These are phyloP conservation scores for Tiliqua scincoides DNA, from an alignment of 2,113 vertebrate species.

Conservation along the genomic window DNA sequence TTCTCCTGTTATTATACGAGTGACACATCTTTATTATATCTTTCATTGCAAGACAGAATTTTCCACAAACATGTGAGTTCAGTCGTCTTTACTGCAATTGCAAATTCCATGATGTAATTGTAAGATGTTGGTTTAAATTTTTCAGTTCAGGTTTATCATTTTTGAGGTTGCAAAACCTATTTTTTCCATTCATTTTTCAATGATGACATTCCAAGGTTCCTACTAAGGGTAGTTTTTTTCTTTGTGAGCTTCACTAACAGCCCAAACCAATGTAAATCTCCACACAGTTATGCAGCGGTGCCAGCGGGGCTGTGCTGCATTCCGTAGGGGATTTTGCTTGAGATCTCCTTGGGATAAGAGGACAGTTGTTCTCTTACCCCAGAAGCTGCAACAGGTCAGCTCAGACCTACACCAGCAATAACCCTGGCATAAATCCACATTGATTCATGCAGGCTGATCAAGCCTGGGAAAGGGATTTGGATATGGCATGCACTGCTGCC, in stretches of 20 bases:
- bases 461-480: too few species aligned
- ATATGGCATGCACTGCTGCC: too few species aligned
- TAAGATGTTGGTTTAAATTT: background rate
- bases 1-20: background rate
- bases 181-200: background rate
- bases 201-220: background rate
- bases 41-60: constrained; percentile 11
- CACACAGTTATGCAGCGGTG: too few species aligned
- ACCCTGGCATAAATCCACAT: too few species aligned
- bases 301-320: too few species aligned
- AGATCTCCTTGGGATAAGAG: too few species aligned
- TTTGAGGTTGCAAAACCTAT: background rate
- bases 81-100: background rate
- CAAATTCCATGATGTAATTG: background rate
- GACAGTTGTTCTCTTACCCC: too few species aligned
- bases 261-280: background rate
- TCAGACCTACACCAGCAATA: too few species aligned
- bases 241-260: background rate
- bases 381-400: too few species aligned
- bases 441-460: too few species aligned
- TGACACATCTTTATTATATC: constrained; percentile 4
- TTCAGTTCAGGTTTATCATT: background rate
- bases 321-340: too few species aligned
- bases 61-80: background rate
- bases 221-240: background rate